Base-by-base conservation (phyloP, 2,797 vertebrate genomes). In the Anguilla anguilla region DNA sequence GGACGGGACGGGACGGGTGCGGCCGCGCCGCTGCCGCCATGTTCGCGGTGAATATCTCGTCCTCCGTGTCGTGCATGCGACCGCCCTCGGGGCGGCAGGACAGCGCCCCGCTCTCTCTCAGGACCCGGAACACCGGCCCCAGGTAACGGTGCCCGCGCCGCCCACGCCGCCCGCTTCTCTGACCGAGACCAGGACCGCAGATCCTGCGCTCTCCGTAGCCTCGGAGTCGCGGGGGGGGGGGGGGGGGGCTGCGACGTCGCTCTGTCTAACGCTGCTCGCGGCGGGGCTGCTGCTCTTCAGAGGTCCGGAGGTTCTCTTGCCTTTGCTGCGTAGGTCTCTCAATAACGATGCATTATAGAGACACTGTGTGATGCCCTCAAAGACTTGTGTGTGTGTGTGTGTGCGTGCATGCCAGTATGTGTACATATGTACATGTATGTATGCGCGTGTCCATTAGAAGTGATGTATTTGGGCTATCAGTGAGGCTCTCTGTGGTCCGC, bases 21-120 rank as follows among this genome's bases (percentile, higher is more conserved):
- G 11, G 28, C 89, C 92, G 92, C 86, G 90, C 90, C 17, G 0
- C 86, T 74, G 84, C 89, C 87, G 49, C 91, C 87, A 96, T 96
- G 96, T 97, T 97, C 94, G 95, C 96, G 0, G 94, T 96, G 90
- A 97, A 95, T 91, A 91, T 97, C 93, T 97, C 95, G 0, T 96
- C 95, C 0, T 96, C 96, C 88, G 89, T 96, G 94, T 91, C 93
- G 83, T 91, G 94, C 92, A 28, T 93, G 91, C 94, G 92, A 91
- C 92, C 92, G 17, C 91, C 61, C 6, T 89, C 94, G 86, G 90
- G 94, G 74, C 89, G 88, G 90, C 91, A 93, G 79, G 87, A 92
- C 90, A 93, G 92, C 89, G 95, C 92, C 92, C 89, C 84, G 7
- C 4, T 2, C 86, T 92, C 91, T 88, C 91, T 93, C 89, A 90